These are phyloP conservation scores for Nematolebias whitei DNA, from an alignment of 2,113 vertebrate species.

Conservation along the genomic window DNA sequence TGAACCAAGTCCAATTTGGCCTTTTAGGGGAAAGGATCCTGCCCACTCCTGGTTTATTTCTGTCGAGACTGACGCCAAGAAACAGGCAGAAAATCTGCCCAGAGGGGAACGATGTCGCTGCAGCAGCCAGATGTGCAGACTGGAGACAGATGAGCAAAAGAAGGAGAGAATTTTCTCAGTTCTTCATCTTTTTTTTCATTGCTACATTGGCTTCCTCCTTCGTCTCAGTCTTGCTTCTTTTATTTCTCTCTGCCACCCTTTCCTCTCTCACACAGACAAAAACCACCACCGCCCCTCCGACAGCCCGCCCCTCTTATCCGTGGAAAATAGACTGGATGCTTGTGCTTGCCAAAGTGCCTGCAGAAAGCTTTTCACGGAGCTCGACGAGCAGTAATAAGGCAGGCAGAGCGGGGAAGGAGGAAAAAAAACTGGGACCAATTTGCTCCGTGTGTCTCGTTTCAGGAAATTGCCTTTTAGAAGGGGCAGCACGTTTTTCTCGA, in stretches of 20 bases:
- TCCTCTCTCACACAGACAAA: conserved; percentile 57
- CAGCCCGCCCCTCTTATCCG: conserved; percentile 41
- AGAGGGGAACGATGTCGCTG: conserved; percentile 3
- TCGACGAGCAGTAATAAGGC: conserved; percentile 58
- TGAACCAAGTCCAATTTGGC: background rate
- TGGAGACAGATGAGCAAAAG: background rate
- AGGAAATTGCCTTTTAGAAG: conserved; percentile 75
- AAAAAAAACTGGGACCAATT: conserved; percentile 52
- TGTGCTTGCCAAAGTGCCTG: conserved; percentile 68
- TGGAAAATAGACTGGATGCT: conserved; percentile 68
- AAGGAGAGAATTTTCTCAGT: conserved; percentile 7
- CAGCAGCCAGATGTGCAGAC: conserved; percentile 54
- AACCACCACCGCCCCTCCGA: conserved; percentile 26
- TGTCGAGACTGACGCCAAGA: conserved; percentile 25
- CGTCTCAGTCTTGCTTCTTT: conserved; percentile 4
- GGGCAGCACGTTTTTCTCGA: conserved; percentile 55
- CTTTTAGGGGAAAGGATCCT: background rate
- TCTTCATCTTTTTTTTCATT: conserved; percentile 8
- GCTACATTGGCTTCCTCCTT: conserved; percentile 20
- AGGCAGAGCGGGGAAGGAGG: conserved; percentile 18
- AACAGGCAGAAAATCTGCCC: conserved; percentile 10
- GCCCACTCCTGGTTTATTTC: background rate
- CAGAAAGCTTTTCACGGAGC: conserved; percentile 65
- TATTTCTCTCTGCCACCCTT: conserved; percentile 7
- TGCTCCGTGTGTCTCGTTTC: conserved; percentile 70